Base-by-base conservation (phyloP, 1,140 invertebrate genomes). In the Probaryconus sp. region DNA sequence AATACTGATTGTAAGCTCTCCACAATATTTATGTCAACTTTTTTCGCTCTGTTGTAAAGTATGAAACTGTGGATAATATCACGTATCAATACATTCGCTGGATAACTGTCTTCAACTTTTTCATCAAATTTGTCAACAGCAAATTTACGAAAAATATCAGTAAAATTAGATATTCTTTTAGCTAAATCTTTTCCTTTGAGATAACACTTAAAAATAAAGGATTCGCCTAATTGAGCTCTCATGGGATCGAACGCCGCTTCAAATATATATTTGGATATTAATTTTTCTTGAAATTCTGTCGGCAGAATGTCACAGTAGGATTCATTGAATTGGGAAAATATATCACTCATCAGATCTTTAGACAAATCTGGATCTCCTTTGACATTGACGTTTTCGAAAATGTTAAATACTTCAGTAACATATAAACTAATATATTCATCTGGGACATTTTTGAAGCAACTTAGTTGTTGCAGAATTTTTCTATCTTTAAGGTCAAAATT, bases 351-450 rank as follows among this genome's bases (percentile, higher is more conserved):
- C 10, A 50, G 43, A 3, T 21, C 5, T 9, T 21, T 33, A 0
- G 28, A 11, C 6, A 68, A 40, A 50, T 50, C 21, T 26, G 31
- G 64, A 38, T 5, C 33, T 16, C 16, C 24, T 5, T 33, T 14
- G 14, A 58, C 17, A 2, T 37, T 3, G 0, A 56, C 26, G 0
- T 38, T 51, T 13, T 50, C 53, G 14, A 51, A 42, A 24, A 33
- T 35, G 10, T 14, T 3, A 0, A 68, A n/a, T 14, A 58, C 14
- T 20, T 30, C 6, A 5, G 14, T 35, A 9, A 43, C 9, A 17
- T 68, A 68, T 9, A 0, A 3, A 9, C 5, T 11, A 2, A 84
- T 13, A 24, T 80, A 85, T 4, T 80, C 20, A 10, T 77, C 35
- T 0, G 82, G 55, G 0, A 83, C 11, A 0, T 2, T n/a, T 3